Evolutionary conservation across 2,113 vertebrate genomes (phyloP).

Genomic region (Myanophis thanlyinensis): DNA sequence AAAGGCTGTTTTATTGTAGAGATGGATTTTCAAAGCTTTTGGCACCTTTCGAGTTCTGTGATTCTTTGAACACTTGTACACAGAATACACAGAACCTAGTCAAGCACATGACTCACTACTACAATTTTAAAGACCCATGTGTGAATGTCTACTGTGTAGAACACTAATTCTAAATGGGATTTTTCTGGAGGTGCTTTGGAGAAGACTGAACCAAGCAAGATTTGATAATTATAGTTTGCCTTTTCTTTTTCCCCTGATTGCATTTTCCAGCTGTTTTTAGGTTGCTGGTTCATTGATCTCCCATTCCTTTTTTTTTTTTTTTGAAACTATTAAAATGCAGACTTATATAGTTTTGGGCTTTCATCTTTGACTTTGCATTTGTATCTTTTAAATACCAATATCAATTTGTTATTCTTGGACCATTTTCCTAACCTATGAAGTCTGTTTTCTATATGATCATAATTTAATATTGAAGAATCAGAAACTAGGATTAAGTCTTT

Average conservation of each 20-base stretch:
- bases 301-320: neutral
- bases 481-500: neutral
- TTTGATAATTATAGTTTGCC: neutral
- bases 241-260: neutral
- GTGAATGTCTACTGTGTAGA: neutral
- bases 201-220: neutral
- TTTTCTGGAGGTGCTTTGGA: neutral
- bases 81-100: neutral
- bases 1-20: neutral
- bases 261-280: neutral
- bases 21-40: neutral
- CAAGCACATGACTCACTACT: neutral
- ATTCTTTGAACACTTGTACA: neutral
- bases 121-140: neutral
- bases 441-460: neutral
- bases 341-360: neutral
- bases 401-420: neutral
- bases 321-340: neutral
- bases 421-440: neutral
- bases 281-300: neutral
- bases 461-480: neutral
- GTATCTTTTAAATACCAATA: neutral
- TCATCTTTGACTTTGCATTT: neutral
- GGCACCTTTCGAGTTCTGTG: neutral
- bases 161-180: neutral